These are phyloP conservation scores for Oikopleura albicans DNA, from an alignment of 23 tunicate genomes.

Conservation along the genomic window DNA sequence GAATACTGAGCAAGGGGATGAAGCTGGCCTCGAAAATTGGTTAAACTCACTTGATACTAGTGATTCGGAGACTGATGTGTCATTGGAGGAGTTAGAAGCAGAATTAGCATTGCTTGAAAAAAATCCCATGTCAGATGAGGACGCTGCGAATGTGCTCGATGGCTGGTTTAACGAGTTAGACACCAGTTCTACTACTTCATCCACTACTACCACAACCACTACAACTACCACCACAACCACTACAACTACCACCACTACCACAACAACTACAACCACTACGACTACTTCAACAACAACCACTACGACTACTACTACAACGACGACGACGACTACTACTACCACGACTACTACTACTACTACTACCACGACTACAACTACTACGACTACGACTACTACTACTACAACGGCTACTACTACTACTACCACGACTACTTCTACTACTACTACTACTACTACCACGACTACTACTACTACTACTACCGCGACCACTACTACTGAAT, in stretches of 20 bases:
- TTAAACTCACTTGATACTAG: no score
- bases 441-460: constrained; percentile 3
- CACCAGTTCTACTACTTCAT: neutral
- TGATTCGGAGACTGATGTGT: no score
- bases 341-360: constrained; percentile 6
- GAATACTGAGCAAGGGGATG: no score
- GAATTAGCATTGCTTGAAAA: no score
- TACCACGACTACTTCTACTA: neutral
- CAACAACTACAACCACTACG: neutral
- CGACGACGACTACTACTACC: neutral
- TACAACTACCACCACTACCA: neutral
- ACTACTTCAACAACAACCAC: neutral
- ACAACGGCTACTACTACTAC: constrained; percentile 11
- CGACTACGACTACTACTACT: neutral
- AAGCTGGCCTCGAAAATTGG: no score
- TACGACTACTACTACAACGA: neutral
- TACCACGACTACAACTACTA: neutral
- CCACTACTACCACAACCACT: neutral
- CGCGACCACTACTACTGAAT: neutral
- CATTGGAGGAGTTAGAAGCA: no score
- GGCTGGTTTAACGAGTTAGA: no score
- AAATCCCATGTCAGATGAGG: no score
- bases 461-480: constrained; percentile 10
- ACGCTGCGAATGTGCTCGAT: no score
- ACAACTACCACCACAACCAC: neutral